These are phyloP conservation scores for Poeciliopsis prolifica DNA, from an alignment of 2,113 vertebrate genomes.

Conservation along the genomic window DNA sequence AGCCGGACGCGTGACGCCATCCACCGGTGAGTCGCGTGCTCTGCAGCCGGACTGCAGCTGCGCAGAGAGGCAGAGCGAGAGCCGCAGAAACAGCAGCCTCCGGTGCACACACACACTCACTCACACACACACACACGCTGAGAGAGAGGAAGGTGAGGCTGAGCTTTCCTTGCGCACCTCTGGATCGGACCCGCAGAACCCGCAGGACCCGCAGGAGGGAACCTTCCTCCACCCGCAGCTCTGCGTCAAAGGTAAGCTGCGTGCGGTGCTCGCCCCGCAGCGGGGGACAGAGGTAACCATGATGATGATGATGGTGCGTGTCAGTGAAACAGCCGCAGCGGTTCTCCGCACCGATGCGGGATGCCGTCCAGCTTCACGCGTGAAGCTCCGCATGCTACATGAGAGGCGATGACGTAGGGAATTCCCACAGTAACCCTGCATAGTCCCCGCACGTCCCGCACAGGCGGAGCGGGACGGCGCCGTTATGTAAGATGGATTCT, in stretches of 20 bases:
- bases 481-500: slow-evolving; percentile 62
- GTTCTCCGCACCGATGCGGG: not conserved
- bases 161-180: slow-evolving; percentile 22
- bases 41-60: slow-evolving; percentile 38
- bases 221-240: slow-evolving; percentile 44
- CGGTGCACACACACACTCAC: slow-evolving; percentile 4
- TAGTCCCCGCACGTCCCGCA: slow-evolving; percentile 24
- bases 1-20: slow-evolving; percentile 46
- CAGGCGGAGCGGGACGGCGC: slow-evolving; percentile 25
- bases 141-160: slow-evolving; percentile 23
- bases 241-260: slow-evolving; percentile 77
- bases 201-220: slow-evolving; percentile 16
- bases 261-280: not conserved
- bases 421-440: slow-evolving; percentile 77
- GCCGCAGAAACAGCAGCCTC: slow-evolving; percentile 14
- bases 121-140: too few relatives aligned
- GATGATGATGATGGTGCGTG: not conserved
- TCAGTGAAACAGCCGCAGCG: slow-evolving; percentile 42
- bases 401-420: slow-evolving; percentile 74
- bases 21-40: slow-evolving; percentile 15
- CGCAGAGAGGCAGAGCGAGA: not conserved
- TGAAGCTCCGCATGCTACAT: slow-evolving; percentile 26
- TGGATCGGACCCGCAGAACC: slow-evolving; percentile 43
- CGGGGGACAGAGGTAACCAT: not conserved
- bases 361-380: slow-evolving; percentile 23